Conservation (phyloP, 1,140 invertebrate species). For the Zelostemma sp. region DNA sequence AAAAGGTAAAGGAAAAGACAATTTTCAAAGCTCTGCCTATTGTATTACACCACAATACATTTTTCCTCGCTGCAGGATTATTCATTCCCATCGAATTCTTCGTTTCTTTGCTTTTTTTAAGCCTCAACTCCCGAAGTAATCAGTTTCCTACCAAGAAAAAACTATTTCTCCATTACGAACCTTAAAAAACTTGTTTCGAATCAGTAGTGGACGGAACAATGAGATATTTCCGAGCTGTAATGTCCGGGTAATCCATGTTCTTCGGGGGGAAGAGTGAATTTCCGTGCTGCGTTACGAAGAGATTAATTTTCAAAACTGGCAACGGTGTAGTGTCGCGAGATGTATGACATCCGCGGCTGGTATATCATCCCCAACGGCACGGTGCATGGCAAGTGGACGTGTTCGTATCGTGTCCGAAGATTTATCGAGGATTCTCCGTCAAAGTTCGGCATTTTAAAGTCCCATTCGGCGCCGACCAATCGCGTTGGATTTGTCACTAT, state of each 20-base stretch:
- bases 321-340: slow-evolving; percentile 37
- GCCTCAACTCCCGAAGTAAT: too few relatives aligned
- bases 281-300: slow-evolving; percentile 25
- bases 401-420: slow-evolving; percentile 39
- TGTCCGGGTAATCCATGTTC: slow-evolving; percentile 22
- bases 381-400: slow-evolving; percentile 44
- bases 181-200: too few relatives aligned
- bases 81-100: too few relatives aligned
- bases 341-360: slow-evolving; percentile 42
- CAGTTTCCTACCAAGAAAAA: too few relatives aligned
- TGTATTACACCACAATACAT: slow-evolving; percentile 17
- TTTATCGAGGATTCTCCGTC: slow-evolving; percentile 42
- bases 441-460: slow-evolving; percentile 44
- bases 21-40: slow-evolving; percentile 21
- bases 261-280: slow-evolving; percentile 17
- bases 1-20: slow-evolving; percentile 4
- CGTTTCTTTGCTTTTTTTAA: too few relatives aligned
- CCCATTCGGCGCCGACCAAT: slow-evolving; percentile 34
- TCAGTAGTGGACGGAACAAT: too few relatives aligned
- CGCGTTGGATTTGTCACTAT: slow-evolving; percentile 30
- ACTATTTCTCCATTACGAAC: too few relatives aligned
- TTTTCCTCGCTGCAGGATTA: too few relatives aligned
- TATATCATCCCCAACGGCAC: slow-evolving; percentile 43
- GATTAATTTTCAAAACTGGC: slow-evolving; percentile 50
- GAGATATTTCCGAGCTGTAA: slow-evolving; percentile 2